These are phyloP conservation scores for Apodemia mormo DNA, from an alignment of 2,888 invertebrate species.

Conservation along the genomic window DNA sequence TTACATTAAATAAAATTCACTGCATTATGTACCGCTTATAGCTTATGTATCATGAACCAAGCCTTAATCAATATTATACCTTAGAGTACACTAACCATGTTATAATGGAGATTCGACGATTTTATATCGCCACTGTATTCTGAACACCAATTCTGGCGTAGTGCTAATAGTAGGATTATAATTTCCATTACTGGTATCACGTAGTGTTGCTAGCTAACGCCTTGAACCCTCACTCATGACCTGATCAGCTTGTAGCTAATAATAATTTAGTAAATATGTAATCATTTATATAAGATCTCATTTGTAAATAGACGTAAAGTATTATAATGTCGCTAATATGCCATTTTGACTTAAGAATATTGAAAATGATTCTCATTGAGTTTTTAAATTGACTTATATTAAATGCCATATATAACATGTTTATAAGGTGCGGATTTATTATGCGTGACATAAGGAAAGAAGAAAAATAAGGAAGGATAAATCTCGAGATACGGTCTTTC, in stretches of 20 bases:
- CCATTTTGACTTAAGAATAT: conserved; percentile 11
- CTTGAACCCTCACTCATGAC: conserved; percentile 50
- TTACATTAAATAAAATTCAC: too few relatives aligned
- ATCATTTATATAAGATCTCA: conserved; percentile 64
- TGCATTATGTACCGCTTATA: neutral
- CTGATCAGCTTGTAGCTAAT: conserved; percentile 56
- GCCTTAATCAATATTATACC: conserved; percentile 8
- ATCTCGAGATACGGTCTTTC: too few relatives aligned
- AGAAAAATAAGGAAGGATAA: too few relatives aligned
- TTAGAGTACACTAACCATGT: conserved; percentile 16
- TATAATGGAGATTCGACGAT: conserved; percentile 29
- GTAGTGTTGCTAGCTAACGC: conserved; percentile 65
- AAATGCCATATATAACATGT: neutral
- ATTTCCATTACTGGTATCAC: conserved; percentile 27
- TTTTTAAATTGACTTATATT: neutral
- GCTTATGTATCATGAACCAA: conserved; percentile 3
- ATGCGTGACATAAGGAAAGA: neutral
- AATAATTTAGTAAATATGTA: conserved; percentile 44
- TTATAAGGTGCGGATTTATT: neutral
- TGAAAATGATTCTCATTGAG: conserved; percentile 9
- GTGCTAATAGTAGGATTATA: conserved; percentile 25
- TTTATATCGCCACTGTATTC: conserved; percentile 36
- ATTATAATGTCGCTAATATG: conserved; percentile 23
- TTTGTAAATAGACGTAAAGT: conserved; percentile 63
- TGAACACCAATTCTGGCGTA: conserved; percentile 40